These are phyloP conservation scores for Mongoloraphidia duomilia DNA, from an alignment of 2,888 invertebrate genomes.

Conservation along the genomic window DNA sequence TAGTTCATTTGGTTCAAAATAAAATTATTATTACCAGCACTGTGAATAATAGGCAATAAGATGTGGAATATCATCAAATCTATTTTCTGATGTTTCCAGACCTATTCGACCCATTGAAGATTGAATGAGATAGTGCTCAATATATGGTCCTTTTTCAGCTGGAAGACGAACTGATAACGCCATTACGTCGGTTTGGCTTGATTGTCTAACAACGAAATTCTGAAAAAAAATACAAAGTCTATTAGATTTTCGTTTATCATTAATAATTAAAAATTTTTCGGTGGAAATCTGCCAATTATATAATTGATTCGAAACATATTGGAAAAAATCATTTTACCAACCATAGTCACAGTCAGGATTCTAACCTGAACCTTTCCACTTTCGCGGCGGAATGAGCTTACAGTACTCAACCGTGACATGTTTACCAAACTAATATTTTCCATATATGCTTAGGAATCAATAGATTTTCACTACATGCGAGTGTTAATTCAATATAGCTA, in stretches of 20 bases:
- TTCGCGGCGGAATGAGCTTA: no score
- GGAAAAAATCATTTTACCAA: no score
- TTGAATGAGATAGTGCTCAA: slow-evolving; percentile 93
- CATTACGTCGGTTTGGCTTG: slow-evolving; percentile 87
- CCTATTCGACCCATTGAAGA: slow-evolving; percentile 66
- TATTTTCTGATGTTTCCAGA: slow-evolving; percentile 85
- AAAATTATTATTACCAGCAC: slow-evolving; percentile 52
- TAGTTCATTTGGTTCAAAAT: background rate
- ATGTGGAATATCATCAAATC: slow-evolving; percentile 84
- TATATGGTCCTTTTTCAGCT: slow-evolving; percentile 75
- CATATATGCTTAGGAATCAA: no score
- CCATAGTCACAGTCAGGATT: no score
- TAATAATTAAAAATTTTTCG: background rate
- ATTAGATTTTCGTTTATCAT: background rate
- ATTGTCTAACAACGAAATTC: slow-evolving; percentile 91
- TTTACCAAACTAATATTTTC: no score
- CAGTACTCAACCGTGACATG: no score
- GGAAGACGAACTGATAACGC: slow-evolving; percentile 86
- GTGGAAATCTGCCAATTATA: background rate
- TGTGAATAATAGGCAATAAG: slow-evolving; percentile 88
- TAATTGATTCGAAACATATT: background rate
- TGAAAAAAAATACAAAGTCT: slow-evolving; percentile 30
- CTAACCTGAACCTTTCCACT: no score
- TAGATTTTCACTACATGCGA: no score
- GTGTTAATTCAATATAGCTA: no score